A percentile compares a stretch with the other conserved stretches of the same genome.
Evolutionary conservation across 2,797 vertebrate genomes (phyloP).

Genomic region (Galagoides demidoff): DNA sequence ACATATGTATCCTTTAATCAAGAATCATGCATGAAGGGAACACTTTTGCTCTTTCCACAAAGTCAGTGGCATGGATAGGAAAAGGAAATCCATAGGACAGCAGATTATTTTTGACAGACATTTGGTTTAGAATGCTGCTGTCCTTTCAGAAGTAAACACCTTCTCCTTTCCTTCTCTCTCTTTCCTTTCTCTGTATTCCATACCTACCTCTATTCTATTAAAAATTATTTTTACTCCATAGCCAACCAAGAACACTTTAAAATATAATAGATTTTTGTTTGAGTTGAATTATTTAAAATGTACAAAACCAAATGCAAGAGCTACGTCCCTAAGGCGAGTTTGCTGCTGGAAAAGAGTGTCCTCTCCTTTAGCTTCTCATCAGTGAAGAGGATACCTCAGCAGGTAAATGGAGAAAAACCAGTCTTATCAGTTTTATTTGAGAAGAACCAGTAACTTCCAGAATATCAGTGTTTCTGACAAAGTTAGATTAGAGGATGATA

Average conservation of each 20-base stretch:
- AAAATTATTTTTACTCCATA: constrained; percentile 33
- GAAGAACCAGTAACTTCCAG: background rate
- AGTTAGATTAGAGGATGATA: background rate
- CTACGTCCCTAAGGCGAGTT: background rate
- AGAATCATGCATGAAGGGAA: constrained; percentile 70
- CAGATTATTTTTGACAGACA: constrained; percentile 62
- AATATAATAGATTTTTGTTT: constrained; percentile 34
- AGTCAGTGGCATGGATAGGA: background rate
- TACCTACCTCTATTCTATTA: background rate
- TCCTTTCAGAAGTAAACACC: constrained; percentile 49
- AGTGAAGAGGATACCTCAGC: background rate
- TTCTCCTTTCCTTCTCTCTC: background rate
- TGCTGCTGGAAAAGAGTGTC: background rate
- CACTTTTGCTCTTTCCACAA: constrained; percentile 68
- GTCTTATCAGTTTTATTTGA: background rate
- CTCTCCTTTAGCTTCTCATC: background rate
- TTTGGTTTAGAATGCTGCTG: constrained; percentile 51
- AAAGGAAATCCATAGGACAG: constrained; percentile 42
- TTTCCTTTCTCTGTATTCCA: background rate
- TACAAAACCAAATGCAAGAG: constrained; percentile 28
- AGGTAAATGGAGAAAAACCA: background rate
- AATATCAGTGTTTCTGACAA: background rate
- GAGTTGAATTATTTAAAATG: constrained; percentile 64
- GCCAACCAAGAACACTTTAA: constrained; percentile 33
- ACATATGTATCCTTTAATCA: constrained; percentile 24